These are phyloP conservation scores for Cyaniris semiargus DNA, from an alignment of 2,888 invertebrate genomes.

Conservation along the genomic window DNA sequence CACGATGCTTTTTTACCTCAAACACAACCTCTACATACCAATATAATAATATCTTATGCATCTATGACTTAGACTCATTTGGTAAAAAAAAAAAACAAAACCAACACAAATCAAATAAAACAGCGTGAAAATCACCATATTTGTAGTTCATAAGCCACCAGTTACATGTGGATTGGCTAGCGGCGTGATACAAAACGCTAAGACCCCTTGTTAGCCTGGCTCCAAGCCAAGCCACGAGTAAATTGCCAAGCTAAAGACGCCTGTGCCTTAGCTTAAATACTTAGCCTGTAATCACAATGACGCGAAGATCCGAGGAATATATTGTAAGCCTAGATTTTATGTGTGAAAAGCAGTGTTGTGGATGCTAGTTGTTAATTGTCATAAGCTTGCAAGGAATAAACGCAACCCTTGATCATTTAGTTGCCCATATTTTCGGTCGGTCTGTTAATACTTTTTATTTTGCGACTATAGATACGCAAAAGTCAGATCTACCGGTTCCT, in stretches of 20 bases:
- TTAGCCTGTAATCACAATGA: conserved; percentile 1
- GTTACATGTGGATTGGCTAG: conserved; percentile 30
- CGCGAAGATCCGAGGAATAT: conserved; percentile 33
- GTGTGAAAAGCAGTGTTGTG: neutral
- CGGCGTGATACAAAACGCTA: conserved; percentile 43
- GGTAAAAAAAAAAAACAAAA: no score
- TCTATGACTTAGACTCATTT: no score
- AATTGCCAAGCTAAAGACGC: conserved; percentile 41
- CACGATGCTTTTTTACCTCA: no score
- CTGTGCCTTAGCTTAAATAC: conserved; percentile 29
- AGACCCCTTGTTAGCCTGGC: conserved; percentile 54
- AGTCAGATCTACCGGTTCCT: no score
- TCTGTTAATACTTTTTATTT: no score
- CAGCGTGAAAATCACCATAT: conserved; percentile 23
- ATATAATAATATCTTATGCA: no score
- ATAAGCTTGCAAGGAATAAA: no score
- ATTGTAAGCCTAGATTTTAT: conserved; percentile 32
- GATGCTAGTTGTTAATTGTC: neutral
- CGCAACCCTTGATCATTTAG: no score
- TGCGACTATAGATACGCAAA: no score
- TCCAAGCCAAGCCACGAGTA: conserved; percentile 49
- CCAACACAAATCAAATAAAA: neutral
- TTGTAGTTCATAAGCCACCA: conserved; percentile 8
- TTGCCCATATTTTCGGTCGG: no score
- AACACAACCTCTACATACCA: no score